Base-by-base conservation (phyloP, 2,888 invertebrate species). In the Brachynemurus nebulosus region DNA sequence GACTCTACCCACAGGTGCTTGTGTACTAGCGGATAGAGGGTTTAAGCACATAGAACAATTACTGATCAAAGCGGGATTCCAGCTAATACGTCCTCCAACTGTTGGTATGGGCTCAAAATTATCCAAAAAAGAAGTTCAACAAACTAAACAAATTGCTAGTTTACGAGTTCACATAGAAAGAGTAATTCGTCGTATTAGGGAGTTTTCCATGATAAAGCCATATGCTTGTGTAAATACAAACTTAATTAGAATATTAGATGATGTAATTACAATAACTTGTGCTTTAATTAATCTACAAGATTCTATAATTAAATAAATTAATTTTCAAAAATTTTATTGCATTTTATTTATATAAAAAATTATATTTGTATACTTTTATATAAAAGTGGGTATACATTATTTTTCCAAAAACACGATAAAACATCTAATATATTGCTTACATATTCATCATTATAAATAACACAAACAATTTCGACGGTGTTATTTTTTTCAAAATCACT, bases 161-260 rank as follows among this genome's bases (percentile, higher is more conserved):
- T 42, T 54, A n/a, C 25, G 50, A 40, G 50, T 53, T 16, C 50
- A 53, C 34, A 45, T 53, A 3, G 52, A 54, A 46, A 43, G 51
- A 21, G 44, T 53, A 12, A 53, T 53, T 17, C 30, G 51, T 42
- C 45, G 52, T 48, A 11, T 51, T 11, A 37, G 50, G 43, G 49
- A 52, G 23, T 51, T 48, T 44, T 9, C 46, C 30, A 43, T 47
- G 14, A 42, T 53, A 35, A 42, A 42, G 46, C 50, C 50, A 48
- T 50, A 51, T 48, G 41, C 45, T 7, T 19, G 17, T 14, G 14
- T 49, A 16, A 19, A 47, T 44, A 34, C 46, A 40, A 37, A 39
- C 33, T 41, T 43, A 18, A 14, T 49, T n/a, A 12, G 16, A n/a
- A 20, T 23, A 17, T 19, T 42, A 6, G 45, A 50, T 42, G 17